Conservation (phyloP, 2,113 vertebrate species). For the Planiliza haematocheilus region DNA sequence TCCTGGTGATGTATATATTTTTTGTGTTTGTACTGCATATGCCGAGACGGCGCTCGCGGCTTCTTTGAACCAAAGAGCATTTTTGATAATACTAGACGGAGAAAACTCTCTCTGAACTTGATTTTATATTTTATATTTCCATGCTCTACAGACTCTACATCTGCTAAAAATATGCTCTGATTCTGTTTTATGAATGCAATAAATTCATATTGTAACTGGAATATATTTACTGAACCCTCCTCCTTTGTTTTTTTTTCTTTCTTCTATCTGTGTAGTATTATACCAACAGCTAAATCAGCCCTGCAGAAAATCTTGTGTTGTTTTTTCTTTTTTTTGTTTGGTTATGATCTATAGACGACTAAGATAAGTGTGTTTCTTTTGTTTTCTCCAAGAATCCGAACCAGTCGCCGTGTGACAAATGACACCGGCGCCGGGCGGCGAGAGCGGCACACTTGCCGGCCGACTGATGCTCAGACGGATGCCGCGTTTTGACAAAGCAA, state of each 20-base stretch:
- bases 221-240: constrained; percentile 5
- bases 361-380: constrained; percentile 43
- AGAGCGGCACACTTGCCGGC: constrained; percentile 15
- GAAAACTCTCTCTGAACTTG: too few species aligned
- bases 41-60: too few species aligned
- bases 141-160: not conserved
- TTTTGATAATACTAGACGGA: too few species aligned
- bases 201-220: not conserved
- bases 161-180: not conserved
- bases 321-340: constrained; percentile 40
- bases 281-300: constrained; percentile 40
- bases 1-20: too few species aligned
- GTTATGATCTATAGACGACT: constrained; percentile 47
- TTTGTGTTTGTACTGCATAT: too few species aligned
- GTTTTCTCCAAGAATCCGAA: constrained; percentile 27
- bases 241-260: constrained; percentile 4
- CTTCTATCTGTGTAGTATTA: not conserved
- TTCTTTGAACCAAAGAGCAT: too few species aligned
- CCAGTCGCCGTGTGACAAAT: constrained; percentile 52
- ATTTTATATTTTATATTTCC: too few species aligned
- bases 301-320: constrained; percentile 51
- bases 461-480: constrained; percentile 37
- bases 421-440: constrained; percentile 8
- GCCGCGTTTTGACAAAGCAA: constrained; percentile 36
- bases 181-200: not conserved